These are phyloP conservation scores for Lutjanus erythropterus DNA, from an alignment of 2,113 vertebrate genomes.

Conservation along the genomic window DNA sequence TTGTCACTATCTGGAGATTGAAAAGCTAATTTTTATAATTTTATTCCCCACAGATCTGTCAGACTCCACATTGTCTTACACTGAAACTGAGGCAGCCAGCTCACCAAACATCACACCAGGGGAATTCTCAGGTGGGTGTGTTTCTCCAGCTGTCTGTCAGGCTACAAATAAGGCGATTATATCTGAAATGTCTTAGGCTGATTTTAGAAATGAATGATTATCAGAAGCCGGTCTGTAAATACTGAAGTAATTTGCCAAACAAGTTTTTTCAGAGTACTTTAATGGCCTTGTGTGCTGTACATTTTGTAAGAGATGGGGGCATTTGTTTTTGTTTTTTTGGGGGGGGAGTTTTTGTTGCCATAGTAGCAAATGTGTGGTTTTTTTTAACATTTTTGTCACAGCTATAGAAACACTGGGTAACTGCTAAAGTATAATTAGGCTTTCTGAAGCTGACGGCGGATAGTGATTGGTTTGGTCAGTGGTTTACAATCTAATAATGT, in stretches of 20 bases:
- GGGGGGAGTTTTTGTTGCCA: too few relatives aligned
- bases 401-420: too few relatives aligned
- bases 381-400: too few relatives aligned
- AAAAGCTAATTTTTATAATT: conserved; percentile 47
- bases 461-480: too few relatives aligned
- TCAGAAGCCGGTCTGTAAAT: conserved; percentile 17
- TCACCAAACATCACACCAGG: conserved; percentile 91
- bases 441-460: too few relatives aligned
- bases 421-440: too few relatives aligned
- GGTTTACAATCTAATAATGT: too few relatives aligned
- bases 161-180: conserved; percentile 26
- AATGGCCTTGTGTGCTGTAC: not conserved
- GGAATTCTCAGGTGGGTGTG: conserved; percentile 95
- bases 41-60: conserved; percentile 90
- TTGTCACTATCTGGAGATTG: not conserved
- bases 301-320: not conserved
- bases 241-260: conserved; percentile 10
- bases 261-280: not conserved
- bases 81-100: conserved; percentile 97
- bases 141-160: conserved; percentile 26
- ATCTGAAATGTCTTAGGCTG: conserved; percentile 19
- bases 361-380: too few relatives aligned
- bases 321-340: too few relatives aligned
- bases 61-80: conserved; percentile 99
- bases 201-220: conserved; percentile 43